Percentiles rank a stretch among this genome's conserved stretches.
phyloP scores from a whole-genome alignment of 1,140 invertebrate genomes.

The Zeugodacus cucurbitae region DNA sequence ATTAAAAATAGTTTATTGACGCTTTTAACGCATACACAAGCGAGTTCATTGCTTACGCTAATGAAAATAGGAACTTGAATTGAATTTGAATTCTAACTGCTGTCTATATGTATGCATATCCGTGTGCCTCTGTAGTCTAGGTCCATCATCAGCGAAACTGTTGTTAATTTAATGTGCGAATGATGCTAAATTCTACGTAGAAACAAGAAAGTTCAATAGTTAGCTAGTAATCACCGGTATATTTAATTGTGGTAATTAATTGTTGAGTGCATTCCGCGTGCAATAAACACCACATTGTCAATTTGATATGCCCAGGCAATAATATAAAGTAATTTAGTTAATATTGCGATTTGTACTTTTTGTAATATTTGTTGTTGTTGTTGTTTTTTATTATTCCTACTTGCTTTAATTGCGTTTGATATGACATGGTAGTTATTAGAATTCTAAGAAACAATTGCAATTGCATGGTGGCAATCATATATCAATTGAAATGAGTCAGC shows the following conservation, averaged over 20 bases:
- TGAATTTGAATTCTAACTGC: too few species aligned
- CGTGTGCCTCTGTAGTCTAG: too few species aligned
- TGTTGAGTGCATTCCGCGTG: background rate
- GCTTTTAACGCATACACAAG: background rate
- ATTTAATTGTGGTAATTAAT: slow-evolving; percentile 8
- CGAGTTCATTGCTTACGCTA: background rate
- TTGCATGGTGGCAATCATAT: background rate
- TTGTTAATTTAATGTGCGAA: background rate
- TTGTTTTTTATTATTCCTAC: too few species aligned
- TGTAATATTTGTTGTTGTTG: background rate
- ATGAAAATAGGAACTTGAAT: background rate
- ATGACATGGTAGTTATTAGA: background rate
- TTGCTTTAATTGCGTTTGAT: background rate
- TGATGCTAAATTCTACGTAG: background rate
- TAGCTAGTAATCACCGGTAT: background rate
- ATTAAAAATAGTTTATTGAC: background rate
- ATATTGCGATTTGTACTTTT: background rate
- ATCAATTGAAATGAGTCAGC: background rate
- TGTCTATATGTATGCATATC: too few species aligned
- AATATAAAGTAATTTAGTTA: too few species aligned
- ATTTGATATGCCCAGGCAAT: background rate
- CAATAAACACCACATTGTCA: background rate
- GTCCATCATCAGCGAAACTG: background rate
- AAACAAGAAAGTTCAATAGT: background rate
- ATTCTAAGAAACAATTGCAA: background rate